A percentile compares a stretch with the other conserved stretches of the same genome.
phyloP scores from a whole-genome alignment of 2,888 invertebrate genomes.

The Miltochrista miniata region DNA sequence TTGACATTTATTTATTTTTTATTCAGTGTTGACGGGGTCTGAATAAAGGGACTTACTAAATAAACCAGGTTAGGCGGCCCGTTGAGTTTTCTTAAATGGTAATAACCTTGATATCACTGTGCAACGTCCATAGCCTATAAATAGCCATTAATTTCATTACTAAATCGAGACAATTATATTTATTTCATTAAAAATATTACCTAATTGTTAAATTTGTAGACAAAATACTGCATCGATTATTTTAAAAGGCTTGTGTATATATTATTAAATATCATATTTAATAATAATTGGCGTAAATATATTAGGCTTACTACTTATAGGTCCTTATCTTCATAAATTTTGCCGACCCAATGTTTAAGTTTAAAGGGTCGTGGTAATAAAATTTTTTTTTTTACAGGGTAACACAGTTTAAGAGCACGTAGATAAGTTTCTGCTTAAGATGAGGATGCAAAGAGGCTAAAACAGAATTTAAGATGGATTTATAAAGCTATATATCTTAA shows the following conservation, averaged over 20 bases:
- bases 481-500: slow-evolving; percentile 14
- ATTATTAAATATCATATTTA: slow-evolving; percentile 2
- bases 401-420: too few relatives aligned
- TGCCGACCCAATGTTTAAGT: too few relatives aligned
- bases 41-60: too few relatives aligned
- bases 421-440: background rate
- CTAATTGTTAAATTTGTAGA: slow-evolving; percentile 25
- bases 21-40: too few relatives aligned
- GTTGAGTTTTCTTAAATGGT: too few relatives aligned
- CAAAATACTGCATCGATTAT: slow-evolving; percentile 26
- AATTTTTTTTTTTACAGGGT: too few relatives aligned
- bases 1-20: too few relatives aligned
- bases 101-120: background rate
- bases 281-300: slow-evolving; percentile 1
- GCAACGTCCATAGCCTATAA: too few relatives aligned
- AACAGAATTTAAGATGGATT: slow-evolving; percentile 6
- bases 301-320: background rate
- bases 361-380: too few relatives aligned
- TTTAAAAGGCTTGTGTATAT: slow-evolving; percentile 2
- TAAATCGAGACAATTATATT: slow-evolving; percentile 29
- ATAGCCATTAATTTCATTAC: too few relatives aligned
- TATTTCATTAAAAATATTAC: slow-evolving; percentile 20
- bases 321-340: too few relatives aligned
- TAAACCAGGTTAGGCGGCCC: too few relatives aligned
- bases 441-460: slow-evolving; percentile 1